Evolutionary conservation across 2,113 vertebrate genomes (phyloP), one percentile per base, ranked within the genome.

Genomic region (Callocephalon fimbriatum): DNA sequence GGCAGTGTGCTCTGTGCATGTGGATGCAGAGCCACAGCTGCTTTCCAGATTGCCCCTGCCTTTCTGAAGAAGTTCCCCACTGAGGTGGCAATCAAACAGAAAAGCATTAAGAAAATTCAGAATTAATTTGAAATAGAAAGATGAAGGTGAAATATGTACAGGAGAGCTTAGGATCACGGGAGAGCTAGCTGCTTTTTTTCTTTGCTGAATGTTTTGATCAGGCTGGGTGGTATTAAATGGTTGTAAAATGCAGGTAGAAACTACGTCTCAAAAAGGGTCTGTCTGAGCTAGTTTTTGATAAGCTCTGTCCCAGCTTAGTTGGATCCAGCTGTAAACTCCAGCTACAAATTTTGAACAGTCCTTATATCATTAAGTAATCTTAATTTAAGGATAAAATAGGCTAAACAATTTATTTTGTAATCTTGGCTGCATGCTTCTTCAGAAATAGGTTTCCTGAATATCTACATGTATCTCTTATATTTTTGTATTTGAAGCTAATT

Each of bases 1-100:
- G 17, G 19, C 31, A 51, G 32, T 0, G 0, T 40, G 42, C 58
- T 79, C 19, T 50, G 38, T 2, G 0, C 27, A 37, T 74, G 29
- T 54, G 22, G 18, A 12, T 61, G 31, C 25, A 62, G 80, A 81
- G 29, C 37, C 10, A 0, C 7, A 25, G 14, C 35, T 91, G 65
- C 47, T 50, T 94, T 71, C 76, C 73, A 51, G 21, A 15, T 54
- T 17, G 19, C 25, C 15, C 19, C 48, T 82, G 62, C 21, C 59
- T 70, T 65, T 71, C 29, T 14, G 5, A 40, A 65, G 71, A 26
- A 53, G 63, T 38, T 10, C 32, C 25, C 27, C 4, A 17, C 63
- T 62, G 25, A 73, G 25, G 6, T 86, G 59, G 15, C 51, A 83
- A n/a, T 86, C n/a, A 63, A 79, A 68, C 27, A 54, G 75, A 35